phyloP scores from a whole-genome alignment of 2,888 invertebrate species.

The Ichneumon xanthorius region DNA sequence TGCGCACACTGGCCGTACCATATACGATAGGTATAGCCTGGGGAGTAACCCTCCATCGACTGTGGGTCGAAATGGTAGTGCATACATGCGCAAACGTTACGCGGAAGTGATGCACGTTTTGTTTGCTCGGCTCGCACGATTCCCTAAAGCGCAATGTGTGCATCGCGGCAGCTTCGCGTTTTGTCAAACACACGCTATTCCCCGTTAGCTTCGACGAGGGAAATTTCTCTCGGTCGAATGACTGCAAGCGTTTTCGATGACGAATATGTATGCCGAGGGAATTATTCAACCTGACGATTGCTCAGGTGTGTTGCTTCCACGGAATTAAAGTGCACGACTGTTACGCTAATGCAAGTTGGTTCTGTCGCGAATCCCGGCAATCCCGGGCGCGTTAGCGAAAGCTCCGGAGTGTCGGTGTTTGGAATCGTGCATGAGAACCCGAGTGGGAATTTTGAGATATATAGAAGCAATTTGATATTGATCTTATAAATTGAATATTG shows the following conservation, averaged over 20 bases:
- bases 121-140: conserved; percentile 42
- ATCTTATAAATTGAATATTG: no score
- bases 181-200: conserved; percentile 35
- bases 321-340: conserved; percentile 6
- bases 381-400: background rate
- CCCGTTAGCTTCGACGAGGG: conserved; percentile 12
- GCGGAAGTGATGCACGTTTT: conserved; percentile 36
- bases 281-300: conserved; percentile 12
- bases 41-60: conserved; percentile 33
- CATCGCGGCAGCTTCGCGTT: conserved; percentile 25
- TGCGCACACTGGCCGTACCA: conserved; percentile 49
- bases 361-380: background rate
- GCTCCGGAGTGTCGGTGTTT: background rate
- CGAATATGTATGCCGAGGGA: conserved; percentile 17
- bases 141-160: conserved; percentile 33
- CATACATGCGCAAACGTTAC: conserved; percentile 29
- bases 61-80: conserved; percentile 22
- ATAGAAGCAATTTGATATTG: no score
- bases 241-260: conserved; percentile 14
- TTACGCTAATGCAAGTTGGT: background rate
- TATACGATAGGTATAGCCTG: conserved; percentile 13
- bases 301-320: background rate
- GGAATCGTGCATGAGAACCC: no score
- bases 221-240: conserved; percentile 12
- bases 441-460: no score